Percentiles rank a stretch among this genome's conserved stretches.
Evolutionary conservation across 2,113 vertebrate species (phyloP).

Genomic region (Callipepla squamata): DNA sequence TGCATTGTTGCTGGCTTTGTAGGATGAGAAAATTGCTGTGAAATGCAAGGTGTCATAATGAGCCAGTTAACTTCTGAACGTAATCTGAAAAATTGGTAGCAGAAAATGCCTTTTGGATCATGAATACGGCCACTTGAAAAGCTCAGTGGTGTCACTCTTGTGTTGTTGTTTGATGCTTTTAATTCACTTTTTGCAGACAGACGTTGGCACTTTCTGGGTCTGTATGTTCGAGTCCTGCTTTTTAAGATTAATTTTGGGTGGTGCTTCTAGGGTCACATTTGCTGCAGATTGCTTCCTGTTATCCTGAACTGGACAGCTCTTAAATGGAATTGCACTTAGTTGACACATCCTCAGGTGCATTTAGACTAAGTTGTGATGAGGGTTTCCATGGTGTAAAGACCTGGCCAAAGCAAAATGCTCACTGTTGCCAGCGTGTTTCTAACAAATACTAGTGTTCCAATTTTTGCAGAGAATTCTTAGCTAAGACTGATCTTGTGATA

Average conservation of each 20-base stretch:
- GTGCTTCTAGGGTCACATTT: neutral
- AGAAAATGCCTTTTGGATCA: neutral
- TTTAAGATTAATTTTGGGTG: neutral
- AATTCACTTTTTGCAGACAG: neutral
- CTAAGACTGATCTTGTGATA: neutral
- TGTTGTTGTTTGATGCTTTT: neutral
- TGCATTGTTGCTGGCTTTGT: neutral
- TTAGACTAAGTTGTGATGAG: neutral
- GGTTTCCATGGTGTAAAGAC: accelerated
- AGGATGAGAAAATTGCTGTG: neutral
- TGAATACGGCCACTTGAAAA: neutral
- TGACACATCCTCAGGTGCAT: no score
- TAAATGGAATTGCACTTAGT: neutral
- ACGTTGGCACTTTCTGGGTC: neutral
- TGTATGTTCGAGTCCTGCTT: neutral
- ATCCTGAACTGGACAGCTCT: neutral
- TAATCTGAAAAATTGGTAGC: neutral
- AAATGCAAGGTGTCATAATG: neutral
- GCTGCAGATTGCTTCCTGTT: neutral
- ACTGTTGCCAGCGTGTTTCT: neutral
- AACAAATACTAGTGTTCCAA: accelerated
- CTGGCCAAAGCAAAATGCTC: neutral
- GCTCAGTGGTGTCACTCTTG: neutral
- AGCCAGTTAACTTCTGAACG: neutral
- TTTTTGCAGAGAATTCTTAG: neutral